Evolutionary conservation across 2,797 vertebrate species (phyloP).

Genomic region (Hafferia zeledoni): DNA sequence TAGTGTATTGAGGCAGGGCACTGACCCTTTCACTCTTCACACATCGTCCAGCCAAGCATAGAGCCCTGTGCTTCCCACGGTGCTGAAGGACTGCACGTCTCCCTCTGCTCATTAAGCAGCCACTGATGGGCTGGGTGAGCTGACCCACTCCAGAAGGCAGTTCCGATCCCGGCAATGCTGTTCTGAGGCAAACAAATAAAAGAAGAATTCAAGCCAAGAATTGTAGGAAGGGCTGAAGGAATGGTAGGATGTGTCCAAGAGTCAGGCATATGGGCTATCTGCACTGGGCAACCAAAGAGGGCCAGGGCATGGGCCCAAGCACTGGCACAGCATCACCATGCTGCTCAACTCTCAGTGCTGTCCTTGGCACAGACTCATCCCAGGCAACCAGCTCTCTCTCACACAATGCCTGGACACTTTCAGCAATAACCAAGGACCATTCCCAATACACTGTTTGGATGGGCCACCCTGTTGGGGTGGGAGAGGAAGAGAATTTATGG

Average conservation of each 20-base stretch:
- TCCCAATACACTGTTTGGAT: not conserved
- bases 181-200: conserved; percentile 24
- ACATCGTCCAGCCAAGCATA: not conserved
- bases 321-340: not conserved
- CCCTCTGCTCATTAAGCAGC: not conserved
- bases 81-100: accelerated
- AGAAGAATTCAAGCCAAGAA: conserved; percentile 7
- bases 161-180: not conserved
- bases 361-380: not conserved
- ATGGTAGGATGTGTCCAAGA: not conserved
- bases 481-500: not conserved
- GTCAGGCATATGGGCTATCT: not conserved
- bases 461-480: not conserved
- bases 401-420: not conserved
- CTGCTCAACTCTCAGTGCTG: not conserved
- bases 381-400: not conserved
- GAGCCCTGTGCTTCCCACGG: accelerated
- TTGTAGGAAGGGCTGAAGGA: conserved; percentile 32
- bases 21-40: not conserved
- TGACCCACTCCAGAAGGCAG: not conserved
- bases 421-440: not conserved
- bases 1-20: not conserved
- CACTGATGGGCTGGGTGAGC: not conserved
- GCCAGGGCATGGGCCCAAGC: not conserved
- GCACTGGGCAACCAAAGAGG: not conserved